Evolutionary conservation across 1,140 invertebrate genomes (phyloP).

Genomic region (Schlechtendalia chinensis): DNA sequence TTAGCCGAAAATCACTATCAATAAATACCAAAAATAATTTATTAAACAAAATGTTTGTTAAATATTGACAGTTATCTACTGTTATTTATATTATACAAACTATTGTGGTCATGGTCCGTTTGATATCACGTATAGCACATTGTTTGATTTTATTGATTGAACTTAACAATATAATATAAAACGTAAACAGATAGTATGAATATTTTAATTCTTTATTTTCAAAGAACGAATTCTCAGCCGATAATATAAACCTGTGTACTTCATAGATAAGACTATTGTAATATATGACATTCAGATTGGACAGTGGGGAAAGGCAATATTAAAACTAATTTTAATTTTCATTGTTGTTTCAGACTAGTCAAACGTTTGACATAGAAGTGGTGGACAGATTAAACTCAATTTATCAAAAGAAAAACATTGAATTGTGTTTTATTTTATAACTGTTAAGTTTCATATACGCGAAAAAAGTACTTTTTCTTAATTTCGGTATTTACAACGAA

Average conservation of each 20-base stretch:
- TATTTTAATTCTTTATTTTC: conserved; percentile 5
- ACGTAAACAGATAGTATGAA: neutral
- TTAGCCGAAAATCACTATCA: conserved; percentile 3
- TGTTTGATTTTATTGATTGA: neutral
- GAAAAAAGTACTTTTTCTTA: neutral
- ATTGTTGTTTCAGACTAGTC: conserved; percentile 34
- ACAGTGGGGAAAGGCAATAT: neutral
- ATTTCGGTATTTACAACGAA: neutral
- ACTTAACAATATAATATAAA: neutral
- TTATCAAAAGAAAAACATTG: neutral
- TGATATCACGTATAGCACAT: too few relatives aligned
- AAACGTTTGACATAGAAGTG: conserved; percentile 18
- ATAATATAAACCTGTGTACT: neutral
- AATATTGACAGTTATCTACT: neutral
- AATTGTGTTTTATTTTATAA: neutral
- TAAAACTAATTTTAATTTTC: conserved; percentile 44
- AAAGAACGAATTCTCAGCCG: conserved; percentile 21
- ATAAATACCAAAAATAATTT: neutral
- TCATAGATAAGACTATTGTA: neutral
- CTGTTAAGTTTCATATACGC: neutral
- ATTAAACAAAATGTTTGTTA: too few relatives aligned
- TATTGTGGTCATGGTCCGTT: too few relatives aligned
- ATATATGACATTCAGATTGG: neutral
- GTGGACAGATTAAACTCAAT: neutral
- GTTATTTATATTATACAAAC: neutral